phyloP scores from a whole-genome alignment of 1,140 invertebrate species.

The Platorchestia sp. region DNA sequence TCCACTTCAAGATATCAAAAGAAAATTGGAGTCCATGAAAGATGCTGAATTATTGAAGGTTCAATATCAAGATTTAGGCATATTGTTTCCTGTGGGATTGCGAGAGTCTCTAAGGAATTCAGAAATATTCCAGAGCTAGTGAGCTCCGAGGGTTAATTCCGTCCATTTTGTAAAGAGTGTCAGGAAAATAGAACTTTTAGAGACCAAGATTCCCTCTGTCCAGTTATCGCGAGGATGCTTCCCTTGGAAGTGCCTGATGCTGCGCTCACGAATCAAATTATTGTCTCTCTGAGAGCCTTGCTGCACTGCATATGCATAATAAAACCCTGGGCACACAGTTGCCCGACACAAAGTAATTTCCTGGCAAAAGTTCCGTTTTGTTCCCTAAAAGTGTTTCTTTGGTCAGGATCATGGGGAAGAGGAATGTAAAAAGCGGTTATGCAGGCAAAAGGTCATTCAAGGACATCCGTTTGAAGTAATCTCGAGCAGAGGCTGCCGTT shows the following conservation, averaged over 20 bases:
- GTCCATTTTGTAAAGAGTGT: not conserved
- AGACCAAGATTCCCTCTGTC: not conserved
- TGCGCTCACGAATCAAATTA: not conserved
- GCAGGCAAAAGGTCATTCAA: not conserved
- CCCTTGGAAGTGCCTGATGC: not conserved
- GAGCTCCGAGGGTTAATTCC: not conserved
- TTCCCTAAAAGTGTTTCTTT: slow-evolving; percentile 36
- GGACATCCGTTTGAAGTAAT: not conserved
- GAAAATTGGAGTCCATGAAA: not conserved
- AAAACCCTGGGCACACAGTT: not conserved
- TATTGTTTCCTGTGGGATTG: not conserved
- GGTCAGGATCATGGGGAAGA: not conserved
- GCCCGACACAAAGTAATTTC: slow-evolving; percentile 29
- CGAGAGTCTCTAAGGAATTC: not conserved
- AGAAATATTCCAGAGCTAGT: not conserved
- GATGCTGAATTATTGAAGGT: not conserved
- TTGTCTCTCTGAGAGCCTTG: slow-evolving; percentile 22
- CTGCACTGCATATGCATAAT: slow-evolving; percentile 25
- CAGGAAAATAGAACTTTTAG: not conserved
- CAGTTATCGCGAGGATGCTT: slow-evolving; percentile 1
- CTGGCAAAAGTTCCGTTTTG: not conserved
- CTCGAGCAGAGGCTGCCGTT: not conserved
- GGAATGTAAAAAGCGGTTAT: not conserved
- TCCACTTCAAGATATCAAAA: not conserved
- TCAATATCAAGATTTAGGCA: not conserved